Evolutionary conservation across 2,113 vertebrate species (phyloP).

Genomic region (Toxotes chatareus): DNA sequence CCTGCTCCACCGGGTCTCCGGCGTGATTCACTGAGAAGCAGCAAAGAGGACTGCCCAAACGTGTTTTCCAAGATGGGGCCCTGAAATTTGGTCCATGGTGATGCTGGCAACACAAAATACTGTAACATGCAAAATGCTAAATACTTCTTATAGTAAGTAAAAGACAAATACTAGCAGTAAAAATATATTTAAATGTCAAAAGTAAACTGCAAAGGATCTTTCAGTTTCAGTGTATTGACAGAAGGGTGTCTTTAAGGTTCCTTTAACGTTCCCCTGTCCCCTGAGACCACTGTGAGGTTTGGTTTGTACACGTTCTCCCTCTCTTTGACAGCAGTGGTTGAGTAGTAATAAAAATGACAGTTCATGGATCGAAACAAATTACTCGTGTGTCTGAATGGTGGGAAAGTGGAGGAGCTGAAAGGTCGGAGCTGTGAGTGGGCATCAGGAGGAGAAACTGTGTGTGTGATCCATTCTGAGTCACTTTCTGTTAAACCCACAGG

Average conservation of each 20-base stretch:
- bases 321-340: background rate
- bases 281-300: background rate
- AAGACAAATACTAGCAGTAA: background rate
- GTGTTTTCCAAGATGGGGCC: constrained; percentile 1
- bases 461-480: constrained; percentile 57
- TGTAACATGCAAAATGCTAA: background rate
- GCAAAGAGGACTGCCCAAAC: constrained; percentile 9
- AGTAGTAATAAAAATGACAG: background rate
- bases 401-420: constrained; percentile 28
- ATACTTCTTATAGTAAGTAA: background rate
- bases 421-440: constrained; percentile 44
- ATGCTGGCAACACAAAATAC: background rate
- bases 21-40: background rate
- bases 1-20: background rate
- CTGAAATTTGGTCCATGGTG: constrained; percentile 17
- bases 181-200: background rate
- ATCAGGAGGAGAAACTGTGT: constrained; percentile 28
- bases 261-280: background rate
- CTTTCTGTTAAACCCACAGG: constrained; percentile 55
- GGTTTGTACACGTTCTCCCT: background rate
- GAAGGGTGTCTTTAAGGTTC: background rate
- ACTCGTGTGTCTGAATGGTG: constrained; percentile 17
- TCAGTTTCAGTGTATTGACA: background rate
- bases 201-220: background rate
- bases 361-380: constrained; percentile 3